Conservation (phyloP, 2,888 invertebrate genomes). For the Papilio elwesi region DNA sequence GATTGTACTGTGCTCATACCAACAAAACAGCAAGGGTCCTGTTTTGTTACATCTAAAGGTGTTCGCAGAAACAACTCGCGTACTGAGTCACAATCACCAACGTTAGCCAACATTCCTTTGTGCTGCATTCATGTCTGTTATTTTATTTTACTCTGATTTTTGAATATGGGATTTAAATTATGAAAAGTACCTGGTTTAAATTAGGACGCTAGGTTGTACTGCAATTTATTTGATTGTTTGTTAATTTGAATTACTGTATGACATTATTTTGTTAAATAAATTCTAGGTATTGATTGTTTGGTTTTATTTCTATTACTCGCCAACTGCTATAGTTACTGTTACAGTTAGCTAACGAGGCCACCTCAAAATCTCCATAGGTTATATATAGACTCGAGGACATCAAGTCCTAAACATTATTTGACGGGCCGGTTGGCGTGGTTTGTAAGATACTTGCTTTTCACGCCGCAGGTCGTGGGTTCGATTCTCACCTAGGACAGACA, state of each 20-base stretch:
- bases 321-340: not conserved
- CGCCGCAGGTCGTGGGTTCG: too few relatives aligned
- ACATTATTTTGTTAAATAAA: constrained; percentile 85
- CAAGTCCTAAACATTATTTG: not conserved
- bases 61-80: constrained; percentile 38
- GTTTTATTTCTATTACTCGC: constrained; percentile 56
- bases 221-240: constrained; percentile 82
- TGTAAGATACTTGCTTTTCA: too few relatives aligned
- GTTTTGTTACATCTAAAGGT: not conserved
- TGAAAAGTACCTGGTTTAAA: constrained; percentile 83
- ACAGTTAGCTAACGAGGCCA: not conserved
- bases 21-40: constrained; percentile 11
- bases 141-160: constrained; percentile 59
- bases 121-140: constrained; percentile 79
- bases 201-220: constrained; percentile 84
- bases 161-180: constrained; percentile 75
- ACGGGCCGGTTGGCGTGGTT: too few relatives aligned
- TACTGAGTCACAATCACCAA: constrained; percentile 50
- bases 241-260: constrained; percentile 84
- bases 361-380: not conserved
- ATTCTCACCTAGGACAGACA: too few relatives aligned
- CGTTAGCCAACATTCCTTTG: constrained; percentile 82
- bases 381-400: not conserved
- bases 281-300: constrained; percentile 75
- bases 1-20: constrained; percentile 15